These are phyloP conservation scores for Shargacucullia verbasci DNA, from an alignment of 2,888 invertebrate genomes.

Conservation along the genomic window DNA sequence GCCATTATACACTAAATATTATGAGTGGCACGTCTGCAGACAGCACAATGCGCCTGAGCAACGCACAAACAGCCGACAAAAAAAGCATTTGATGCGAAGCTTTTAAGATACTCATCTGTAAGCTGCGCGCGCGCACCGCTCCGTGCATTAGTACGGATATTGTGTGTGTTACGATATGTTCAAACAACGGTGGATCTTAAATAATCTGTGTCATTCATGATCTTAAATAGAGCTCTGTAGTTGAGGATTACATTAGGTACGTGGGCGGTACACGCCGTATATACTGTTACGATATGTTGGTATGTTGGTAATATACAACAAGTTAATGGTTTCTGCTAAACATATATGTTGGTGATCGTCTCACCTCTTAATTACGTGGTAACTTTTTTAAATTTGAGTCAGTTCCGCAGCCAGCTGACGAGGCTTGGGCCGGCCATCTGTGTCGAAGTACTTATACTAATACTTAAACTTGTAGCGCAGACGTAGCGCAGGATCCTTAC, in stretches of 20 bases:
- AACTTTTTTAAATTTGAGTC: too few species aligned
- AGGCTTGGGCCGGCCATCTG: too few species aligned
- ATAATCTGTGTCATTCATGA: constrained; percentile 24
- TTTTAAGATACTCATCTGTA: constrained; percentile 67
- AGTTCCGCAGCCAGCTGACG: too few species aligned
- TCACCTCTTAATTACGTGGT: too few species aligned
- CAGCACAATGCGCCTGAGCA: constrained; percentile 41
- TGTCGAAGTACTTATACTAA: too few species aligned
- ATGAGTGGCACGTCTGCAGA: constrained; percentile 32
- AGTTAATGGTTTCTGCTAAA: too few species aligned
- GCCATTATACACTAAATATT: constrained; percentile 19
- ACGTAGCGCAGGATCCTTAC: too few species aligned
- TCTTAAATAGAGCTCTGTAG: constrained; percentile 5
- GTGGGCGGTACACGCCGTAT: neutral
- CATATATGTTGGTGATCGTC: too few species aligned
- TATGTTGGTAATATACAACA: too few species aligned
- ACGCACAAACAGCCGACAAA: constrained; percentile 29
- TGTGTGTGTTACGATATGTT: constrained; percentile 10
- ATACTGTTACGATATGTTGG: too few species aligned
- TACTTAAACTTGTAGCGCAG: too few species aligned
- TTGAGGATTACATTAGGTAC: neutral
- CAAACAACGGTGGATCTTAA: constrained; percentile 6
- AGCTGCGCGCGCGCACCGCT: constrained; percentile 29
- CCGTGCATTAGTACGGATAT: constrained; percentile 41
- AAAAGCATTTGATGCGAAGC: constrained; percentile 49